phyloP scores from a whole-genome alignment of 2,797 vertebrate genomes.

The Labroides dimidiatus region DNA sequence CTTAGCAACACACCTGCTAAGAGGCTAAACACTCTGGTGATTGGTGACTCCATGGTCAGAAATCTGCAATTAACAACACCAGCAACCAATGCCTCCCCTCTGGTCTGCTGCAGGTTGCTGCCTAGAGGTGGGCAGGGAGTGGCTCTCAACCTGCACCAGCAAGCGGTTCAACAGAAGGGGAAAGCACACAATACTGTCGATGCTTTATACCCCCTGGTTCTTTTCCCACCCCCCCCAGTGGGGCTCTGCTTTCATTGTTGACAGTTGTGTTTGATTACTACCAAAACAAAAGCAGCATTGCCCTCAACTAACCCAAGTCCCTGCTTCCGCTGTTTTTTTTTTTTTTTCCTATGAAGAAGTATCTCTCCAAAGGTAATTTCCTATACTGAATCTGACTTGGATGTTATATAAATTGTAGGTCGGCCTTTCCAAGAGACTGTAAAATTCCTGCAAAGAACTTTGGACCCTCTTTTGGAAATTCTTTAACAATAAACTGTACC shows the following conservation, averaged over 20 bases:
- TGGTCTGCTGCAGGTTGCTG: no score
- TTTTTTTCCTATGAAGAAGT: conserved; percentile 6
- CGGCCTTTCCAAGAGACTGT: conserved; percentile 13
- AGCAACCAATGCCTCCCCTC: no score
- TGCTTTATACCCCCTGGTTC: neutral
- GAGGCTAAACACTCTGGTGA: no score
- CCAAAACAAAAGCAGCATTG: conserved; percentile 39
- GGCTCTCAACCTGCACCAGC: conserved; percentile 11
- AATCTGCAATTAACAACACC: no score
- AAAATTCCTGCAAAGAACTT: conserved; percentile 34
- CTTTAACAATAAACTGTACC: conserved; percentile 27
- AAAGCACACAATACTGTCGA: conserved; percentile 1
- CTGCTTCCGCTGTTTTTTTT: neutral
- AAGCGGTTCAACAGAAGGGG: conserved; percentile 4
- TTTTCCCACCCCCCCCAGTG: conserved; percentile 15
- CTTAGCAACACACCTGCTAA: no score
- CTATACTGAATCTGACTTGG: conserved; percentile 21
- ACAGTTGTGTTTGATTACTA: conserved; percentile 48
- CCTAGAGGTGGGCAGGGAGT: no score
- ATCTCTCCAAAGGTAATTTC: conserved; percentile 21
- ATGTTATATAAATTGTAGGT: conserved; percentile 21
- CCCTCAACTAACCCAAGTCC: conserved; percentile 32
- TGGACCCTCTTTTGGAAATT: conserved; percentile 45
- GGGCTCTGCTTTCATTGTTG: conserved; percentile 3
- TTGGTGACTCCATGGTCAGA: no score